phyloP scores from a whole-genome alignment of 2,888 invertebrate species.

The Gymnoscelis rufifasciata region DNA sequence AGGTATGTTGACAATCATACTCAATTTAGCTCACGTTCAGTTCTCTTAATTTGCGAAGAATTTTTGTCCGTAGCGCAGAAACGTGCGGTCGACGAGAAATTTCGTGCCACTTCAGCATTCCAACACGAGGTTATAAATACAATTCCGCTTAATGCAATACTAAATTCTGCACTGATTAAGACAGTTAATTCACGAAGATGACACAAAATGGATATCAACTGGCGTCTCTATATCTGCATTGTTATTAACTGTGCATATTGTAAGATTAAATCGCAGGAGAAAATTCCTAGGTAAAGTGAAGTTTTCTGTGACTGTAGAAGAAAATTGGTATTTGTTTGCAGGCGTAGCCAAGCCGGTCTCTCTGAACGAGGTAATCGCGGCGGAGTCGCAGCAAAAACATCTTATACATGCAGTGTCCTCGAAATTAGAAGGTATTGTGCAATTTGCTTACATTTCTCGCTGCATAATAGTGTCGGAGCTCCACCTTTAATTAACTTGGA shows the following conservation, averaged over 20 bases:
- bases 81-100: slow-evolving; percentile 27
- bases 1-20: background rate
- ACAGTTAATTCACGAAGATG: slow-evolving; percentile 53
- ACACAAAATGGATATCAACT: slow-evolving; percentile 64
- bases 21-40: slow-evolving; percentile 21
- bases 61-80: slow-evolving; percentile 14
- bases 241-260: slow-evolving; percentile 50
- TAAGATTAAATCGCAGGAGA: slow-evolving; percentile 42
- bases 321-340: slow-evolving; percentile 33
- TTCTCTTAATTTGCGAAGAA: background rate
- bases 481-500: slow-evolving; percentile 20
- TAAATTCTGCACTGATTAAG: slow-evolving; percentile 30
- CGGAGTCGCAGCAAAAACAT: slow-evolving; percentile 45
- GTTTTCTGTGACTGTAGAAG: slow-evolving; percentile 17
- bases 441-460: slow-evolving; percentile 18
- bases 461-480: slow-evolving; percentile 15
- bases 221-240: slow-evolving; percentile 45
- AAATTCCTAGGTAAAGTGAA: slow-evolving; percentile 11
- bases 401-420: slow-evolving; percentile 25
- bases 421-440: slow-evolving; percentile 38
- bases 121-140: slow-evolving; percentile 39
- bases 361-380: slow-evolving; percentile 58
- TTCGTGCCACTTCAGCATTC: slow-evolving; percentile 24
- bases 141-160: slow-evolving; percentile 38
- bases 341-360: slow-evolving; percentile 59